These are phyloP conservation scores for Stratiomys singularior DNA, from an alignment of 2,888 invertebrate species.

Conservation along the genomic window DNA sequence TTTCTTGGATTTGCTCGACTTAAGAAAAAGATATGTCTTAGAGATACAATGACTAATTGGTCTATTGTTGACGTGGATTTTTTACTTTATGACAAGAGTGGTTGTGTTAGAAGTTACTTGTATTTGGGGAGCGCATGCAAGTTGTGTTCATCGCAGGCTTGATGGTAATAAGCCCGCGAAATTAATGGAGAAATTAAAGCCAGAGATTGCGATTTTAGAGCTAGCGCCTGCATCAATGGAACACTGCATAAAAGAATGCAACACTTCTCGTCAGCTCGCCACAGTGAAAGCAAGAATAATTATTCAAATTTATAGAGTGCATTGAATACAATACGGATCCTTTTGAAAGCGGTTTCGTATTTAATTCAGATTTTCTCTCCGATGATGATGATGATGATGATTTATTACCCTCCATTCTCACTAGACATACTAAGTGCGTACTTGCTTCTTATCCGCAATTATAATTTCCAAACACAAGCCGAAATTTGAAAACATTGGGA, in stretches of 20 bases:
- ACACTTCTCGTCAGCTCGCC: too few species aligned
- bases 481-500: background rate
- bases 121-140: background rate
- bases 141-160: background rate
- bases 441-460: background rate
- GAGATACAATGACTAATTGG: constrained; percentile 31
- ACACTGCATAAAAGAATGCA: too few species aligned
- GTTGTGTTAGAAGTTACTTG: background rate
- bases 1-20: constrained; percentile 6
- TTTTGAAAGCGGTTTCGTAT: too few species aligned
- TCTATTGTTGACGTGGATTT: constrained; percentile 19
- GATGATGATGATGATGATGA: background rate
- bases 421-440: background rate
- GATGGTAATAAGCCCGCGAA: background rate
- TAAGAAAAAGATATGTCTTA: constrained; percentile 4
- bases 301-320: too few species aligned
- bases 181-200: background rate
- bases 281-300: too few species aligned
- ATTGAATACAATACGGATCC: too few species aligned
- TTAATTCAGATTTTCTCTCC: background rate
- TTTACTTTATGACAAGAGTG: background rate
- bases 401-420: background rate
- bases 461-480: background rate
- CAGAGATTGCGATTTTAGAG: too few species aligned
- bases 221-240: too few species aligned